Conservation (phyloP, 2,113 vertebrate species). For the Osmerus mordax region DNA sequence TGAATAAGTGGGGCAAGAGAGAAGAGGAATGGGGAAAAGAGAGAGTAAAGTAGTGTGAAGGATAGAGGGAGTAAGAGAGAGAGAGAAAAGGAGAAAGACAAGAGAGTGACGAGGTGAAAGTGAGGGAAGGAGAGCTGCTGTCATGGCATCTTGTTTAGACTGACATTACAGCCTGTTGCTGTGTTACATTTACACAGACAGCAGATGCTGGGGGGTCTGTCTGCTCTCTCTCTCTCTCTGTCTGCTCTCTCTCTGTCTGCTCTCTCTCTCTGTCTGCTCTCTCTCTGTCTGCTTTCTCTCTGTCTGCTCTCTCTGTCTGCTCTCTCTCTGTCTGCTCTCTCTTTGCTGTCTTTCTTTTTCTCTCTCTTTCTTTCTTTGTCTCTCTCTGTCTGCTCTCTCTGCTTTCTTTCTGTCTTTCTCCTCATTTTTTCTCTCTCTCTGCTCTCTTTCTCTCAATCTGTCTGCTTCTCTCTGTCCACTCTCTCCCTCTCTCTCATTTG, state of each 20-base stretch:
- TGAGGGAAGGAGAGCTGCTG: conserved; percentile 46
- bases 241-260: too few relatives aligned
- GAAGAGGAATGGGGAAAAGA: conserved; percentile 15
- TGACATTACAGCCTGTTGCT: conserved; percentile 59
- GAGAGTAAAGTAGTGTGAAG: conserved; percentile 30
- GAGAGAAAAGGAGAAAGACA: conserved; percentile 25
- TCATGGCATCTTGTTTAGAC: conserved; percentile 47
- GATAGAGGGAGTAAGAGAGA: neutral
- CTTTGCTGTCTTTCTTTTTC: too few relatives aligned
- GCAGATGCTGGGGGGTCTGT: conserved; percentile 22
- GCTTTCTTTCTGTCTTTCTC: neutral
- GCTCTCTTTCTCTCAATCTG: too few relatives aligned
- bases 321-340: too few relatives aligned
- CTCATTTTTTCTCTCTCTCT: conserved; percentile 10
- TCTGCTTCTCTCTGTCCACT: neutral
- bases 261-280: neutral
- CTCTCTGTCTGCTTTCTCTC: too few relatives aligned
- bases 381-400: too few relatives aligned
- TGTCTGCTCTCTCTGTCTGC: too few relatives aligned
- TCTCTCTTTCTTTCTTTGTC: too few relatives aligned
- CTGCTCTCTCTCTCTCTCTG: neutral
- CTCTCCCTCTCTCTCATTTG: too few relatives aligned
- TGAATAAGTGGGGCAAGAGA: conserved; percentile 30
- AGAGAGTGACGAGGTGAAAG: neutral
- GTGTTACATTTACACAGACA: conserved; percentile 12